Evolutionary conservation across 2,888 invertebrate genomes (phyloP), one percentile per base, ranked within the genome.

Genomic region (Drosophila vallismaia): DNA sequence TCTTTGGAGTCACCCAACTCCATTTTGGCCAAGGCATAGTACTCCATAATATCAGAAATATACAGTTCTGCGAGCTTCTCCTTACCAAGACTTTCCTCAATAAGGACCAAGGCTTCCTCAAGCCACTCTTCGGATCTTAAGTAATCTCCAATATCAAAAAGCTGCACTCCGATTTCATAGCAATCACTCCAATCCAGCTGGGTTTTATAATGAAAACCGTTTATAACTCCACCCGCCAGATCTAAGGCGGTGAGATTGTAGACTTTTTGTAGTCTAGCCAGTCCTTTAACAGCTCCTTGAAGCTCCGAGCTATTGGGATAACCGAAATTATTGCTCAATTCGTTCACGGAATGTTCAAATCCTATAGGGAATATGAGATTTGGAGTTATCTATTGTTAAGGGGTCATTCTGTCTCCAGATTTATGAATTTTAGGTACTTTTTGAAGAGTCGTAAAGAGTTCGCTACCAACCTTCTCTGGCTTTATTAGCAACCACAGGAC

Each of bases 231-330:
- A 52, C 94, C 92, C 3, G 96, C 96, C 74, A 99, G 93, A 12
- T 96, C 95, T 0, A 93, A 92, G 0, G 97, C 95, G 54, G 97
- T 95, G 36, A 99, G 92, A 75, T 95, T 94, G 91, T 99, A 99
- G 0, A 98, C 97, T 79, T 96, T 95, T 91, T 99, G 98, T 1
- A 99, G 93, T 45, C 99, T 93, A 60, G 96, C 95, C 51, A 99
- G 93, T 1, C 98, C 98, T 38, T 95, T 95, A 2, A 97, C 97
- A 6, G 98, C 98, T 0, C 99, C 99, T 75, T 95, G 95, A 67
- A 99, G 92, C 91, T 99, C 99, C 89, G 97, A 97, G 59, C 95
- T 94, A 0, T 95, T 94, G 0, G 98, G 98, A 89, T 75, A 54
- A 3, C 42, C 69, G 3, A 48, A 0, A 2, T 54, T 49, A 3